Conservation (phyloP, 2,113 vertebrate genomes). For the Syrmaticus mikado region DNA sequence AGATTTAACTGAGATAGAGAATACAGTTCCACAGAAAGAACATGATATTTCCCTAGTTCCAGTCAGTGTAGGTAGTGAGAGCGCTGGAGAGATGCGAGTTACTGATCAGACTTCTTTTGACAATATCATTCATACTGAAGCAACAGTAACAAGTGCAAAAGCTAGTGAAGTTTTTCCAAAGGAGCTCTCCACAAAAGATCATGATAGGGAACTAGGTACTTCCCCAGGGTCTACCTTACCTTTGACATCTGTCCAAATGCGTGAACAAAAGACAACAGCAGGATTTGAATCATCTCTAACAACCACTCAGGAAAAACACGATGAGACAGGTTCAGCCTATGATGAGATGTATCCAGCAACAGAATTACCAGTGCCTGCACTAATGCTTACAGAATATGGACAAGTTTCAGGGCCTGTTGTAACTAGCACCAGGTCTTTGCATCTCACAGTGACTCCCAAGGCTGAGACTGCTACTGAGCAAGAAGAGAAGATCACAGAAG, state of each 20-base stretch:
- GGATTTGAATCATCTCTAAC: neutral
- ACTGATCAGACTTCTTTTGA: constrained; percentile 48
- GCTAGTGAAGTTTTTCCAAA: neutral
- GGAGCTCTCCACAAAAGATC: neutral
- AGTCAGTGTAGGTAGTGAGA: constrained; percentile 47
- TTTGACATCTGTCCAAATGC: neutral
- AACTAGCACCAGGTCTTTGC: constrained; percentile 5
- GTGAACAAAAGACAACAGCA: neutral
- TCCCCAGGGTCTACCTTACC: neutral
- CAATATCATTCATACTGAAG: constrained; percentile 44
- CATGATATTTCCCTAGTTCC: constrained; percentile 36
- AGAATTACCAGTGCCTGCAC: neutral
- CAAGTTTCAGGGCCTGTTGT: constrained; percentile 16
- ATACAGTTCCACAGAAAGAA: constrained; percentile 53
- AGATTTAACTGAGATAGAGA: constrained; percentile 28
- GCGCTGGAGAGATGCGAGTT: constrained; percentile 26
- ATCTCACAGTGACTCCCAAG: neutral
- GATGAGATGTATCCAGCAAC: neutral
- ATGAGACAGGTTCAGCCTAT: constrained; percentile 64
- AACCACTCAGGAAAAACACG: neutral
- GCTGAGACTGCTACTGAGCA: neutral
- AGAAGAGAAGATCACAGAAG: constrained; percentile 22
- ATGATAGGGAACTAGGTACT: neutral
- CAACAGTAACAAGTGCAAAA: constrained; percentile 34
- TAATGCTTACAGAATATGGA: neutral